phyloP scores from a whole-genome alignment of 2,888 invertebrate species.

The Drosophila ochracea region DNA sequence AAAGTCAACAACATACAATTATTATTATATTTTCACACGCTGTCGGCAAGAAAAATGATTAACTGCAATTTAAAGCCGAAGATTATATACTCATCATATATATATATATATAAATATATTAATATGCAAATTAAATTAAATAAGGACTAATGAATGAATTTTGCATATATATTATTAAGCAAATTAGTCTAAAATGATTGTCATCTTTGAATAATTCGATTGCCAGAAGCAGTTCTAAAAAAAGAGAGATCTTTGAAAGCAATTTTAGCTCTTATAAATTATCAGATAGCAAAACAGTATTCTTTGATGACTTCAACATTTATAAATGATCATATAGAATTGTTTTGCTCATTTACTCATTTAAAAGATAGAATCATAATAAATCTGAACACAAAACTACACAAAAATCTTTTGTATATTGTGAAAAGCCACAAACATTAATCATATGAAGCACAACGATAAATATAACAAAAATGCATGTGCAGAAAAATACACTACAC shows the following conservation, averaged over 20 bases:
- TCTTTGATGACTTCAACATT: not conserved
- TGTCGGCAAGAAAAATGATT: conserved; percentile 20
- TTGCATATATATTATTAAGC: no score
- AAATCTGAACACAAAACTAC: not conserved
- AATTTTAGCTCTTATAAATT: not conserved
- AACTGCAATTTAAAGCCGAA: conserved; percentile 14
- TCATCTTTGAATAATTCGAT: not conserved
- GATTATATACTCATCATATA: conserved; percentile 6
- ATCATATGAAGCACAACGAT: not conserved
- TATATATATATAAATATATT: not conserved
- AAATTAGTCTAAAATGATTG: not conserved
- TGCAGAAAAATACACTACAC: conserved; percentile 11
- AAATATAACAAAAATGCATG: not conserved
- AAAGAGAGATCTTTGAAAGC: not conserved
- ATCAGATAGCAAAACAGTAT: not conserved
- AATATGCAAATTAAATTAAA: not conserved
- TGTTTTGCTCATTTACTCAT: not conserved
- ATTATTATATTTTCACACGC: conserved; percentile 75
- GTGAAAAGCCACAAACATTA: not conserved
- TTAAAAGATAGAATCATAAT: not conserved
- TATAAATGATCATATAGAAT: not conserved
- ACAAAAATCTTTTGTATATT: not conserved
- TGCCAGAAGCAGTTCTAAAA: not conserved
- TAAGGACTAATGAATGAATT: no score
- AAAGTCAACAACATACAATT: conserved; percentile 59